Percentiles rank a stretch among this genome's conserved stretches.
Evolutionary conservation across 2,888 invertebrate species (phyloP).

Genomic region (Himalopsyche kuldschensis): DNA sequence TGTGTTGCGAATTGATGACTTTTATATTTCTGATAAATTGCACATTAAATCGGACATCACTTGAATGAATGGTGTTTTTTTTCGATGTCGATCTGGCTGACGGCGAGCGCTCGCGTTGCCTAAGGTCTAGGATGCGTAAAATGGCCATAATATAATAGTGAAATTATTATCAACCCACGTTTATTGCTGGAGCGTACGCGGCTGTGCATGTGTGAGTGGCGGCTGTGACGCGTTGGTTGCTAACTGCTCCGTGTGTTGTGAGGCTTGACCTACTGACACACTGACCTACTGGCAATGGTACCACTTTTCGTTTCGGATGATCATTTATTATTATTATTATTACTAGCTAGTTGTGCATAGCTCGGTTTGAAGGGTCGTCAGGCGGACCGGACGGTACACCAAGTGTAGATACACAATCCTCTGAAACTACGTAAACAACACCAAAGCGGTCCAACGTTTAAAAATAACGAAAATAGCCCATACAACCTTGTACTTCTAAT

Average conservation of each 20-base stretch:
- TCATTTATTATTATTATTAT: background rate
- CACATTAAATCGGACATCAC: too few species aligned
- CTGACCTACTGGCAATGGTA: slow-evolving; percentile 62
- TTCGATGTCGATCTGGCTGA: too few species aligned
- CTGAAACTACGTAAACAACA: too few species aligned
- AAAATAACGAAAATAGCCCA: too few species aligned
- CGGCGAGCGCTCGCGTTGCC: too few species aligned
- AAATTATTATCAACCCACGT: background rate
- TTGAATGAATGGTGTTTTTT: too few species aligned
- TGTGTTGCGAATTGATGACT: too few species aligned
- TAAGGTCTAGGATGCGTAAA: background rate
- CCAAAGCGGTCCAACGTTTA: too few species aligned
- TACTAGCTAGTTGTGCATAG: background rate
- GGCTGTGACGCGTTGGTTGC: background rate
- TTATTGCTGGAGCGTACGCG: background rate
- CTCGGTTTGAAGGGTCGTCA: background rate
- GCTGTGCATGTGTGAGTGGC: background rate
- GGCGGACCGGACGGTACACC: background rate
- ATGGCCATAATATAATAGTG: background rate
- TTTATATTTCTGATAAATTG: too few species aligned
- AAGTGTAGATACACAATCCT: background rate
- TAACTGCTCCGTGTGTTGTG: background rate
- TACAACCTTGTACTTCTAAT: too few species aligned
- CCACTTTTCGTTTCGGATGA: slow-evolving; percentile 52
- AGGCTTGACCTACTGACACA: slow-evolving; percentile 55